These are phyloP conservation scores for Drosophila testacea DNA, from an alignment of 2,888 invertebrate genomes.

Conservation along the genomic window DNA sequence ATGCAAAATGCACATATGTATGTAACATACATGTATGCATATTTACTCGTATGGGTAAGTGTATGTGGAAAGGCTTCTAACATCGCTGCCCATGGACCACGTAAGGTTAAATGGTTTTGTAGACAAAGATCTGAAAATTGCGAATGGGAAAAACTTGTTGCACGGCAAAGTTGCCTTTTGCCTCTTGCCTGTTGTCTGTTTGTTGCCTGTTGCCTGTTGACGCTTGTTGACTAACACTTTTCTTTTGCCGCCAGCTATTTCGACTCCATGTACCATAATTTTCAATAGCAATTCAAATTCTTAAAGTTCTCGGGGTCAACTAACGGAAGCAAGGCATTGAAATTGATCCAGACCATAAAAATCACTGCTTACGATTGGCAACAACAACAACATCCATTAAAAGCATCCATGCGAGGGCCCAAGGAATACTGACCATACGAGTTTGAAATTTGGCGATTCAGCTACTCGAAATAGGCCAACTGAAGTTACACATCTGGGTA, in stretches of 20 bases:
- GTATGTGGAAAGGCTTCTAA: conserved; percentile 8
- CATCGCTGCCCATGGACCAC: conserved; percentile 36
- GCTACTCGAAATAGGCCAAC: conserved; percentile 7
- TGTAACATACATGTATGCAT: background rate
- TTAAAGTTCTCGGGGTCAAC: conserved; percentile 65
- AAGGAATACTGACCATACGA: conserved; percentile 8
- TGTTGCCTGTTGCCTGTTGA: conserved; percentile 14
- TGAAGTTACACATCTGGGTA: background rate
- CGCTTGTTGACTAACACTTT: conserved; percentile 60
- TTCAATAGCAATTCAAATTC: conserved; percentile 70
- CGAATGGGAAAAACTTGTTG: conserved; percentile 41
- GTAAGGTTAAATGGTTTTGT: conserved; percentile 57
- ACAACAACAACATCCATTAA: conserved; percentile 13
- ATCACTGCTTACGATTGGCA: conserved; percentile 50
- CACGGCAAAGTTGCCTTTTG: conserved; percentile 20
- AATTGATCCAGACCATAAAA: conserved; percentile 68
- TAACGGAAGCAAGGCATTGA: conserved; percentile 67
- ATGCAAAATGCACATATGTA: background rate
- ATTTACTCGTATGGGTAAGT: background rate
- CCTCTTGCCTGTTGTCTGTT: conserved; percentile 8
- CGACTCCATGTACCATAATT: conserved; percentile 64
- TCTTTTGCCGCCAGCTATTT: conserved; percentile 57
- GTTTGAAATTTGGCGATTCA: background rate
- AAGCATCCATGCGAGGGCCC: conserved; percentile 6
- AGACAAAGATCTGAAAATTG: conserved; percentile 63